Evolutionary conservation across 2,113 vertebrate genomes (phyloP), one percentile per base, ranked within the genome.

Genomic region (Plestiodon gilberti): DNA sequence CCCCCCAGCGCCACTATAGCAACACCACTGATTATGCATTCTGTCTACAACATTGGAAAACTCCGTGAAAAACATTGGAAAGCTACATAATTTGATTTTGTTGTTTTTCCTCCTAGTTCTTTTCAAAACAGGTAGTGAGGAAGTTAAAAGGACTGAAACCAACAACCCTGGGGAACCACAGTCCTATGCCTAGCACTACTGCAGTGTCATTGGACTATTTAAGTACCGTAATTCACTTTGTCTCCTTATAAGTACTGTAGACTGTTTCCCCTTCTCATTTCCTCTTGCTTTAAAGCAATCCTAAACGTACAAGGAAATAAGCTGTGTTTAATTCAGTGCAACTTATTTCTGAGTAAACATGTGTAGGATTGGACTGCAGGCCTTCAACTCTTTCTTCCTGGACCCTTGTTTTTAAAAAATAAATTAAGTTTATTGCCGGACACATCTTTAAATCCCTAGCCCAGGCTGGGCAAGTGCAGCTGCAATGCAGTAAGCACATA

Each of bases 401-500:
- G 3, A 38, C 23, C 0, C 8, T 88, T 10, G 14, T 69, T 87
- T 65, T 77, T 87, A 85, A 71, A 82, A 86, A 92, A 92, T 78
- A 70, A 74, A 81, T 88, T 64, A 22, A 55, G 89, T 67, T 83
- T 87, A 93, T 17, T 83, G 82, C 87, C 2, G 83, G 93, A 1
- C 84, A 10, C 81, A 80, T 81, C 87, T 82, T 87, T 15, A 82
- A 4, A 10, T 23, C 62, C 91, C 43, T 4, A 6, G 93, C 20
- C 62, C 1, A 0, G 90, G 89, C 85, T 8, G 28, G 89, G 84
- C 52, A 77, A 75, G 6, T 48, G 90, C 94, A 89, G 94, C 92
- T 91, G 91, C 88, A 6, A 59, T 65, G 95, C 64, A 93, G 92
- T 93, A 93, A 94, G 93, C 93, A 81, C 96, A 94, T 92, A 91